Base-by-base conservation (phyloP, 2,113 vertebrate genomes). In the Brachirus orientalis region DNA sequence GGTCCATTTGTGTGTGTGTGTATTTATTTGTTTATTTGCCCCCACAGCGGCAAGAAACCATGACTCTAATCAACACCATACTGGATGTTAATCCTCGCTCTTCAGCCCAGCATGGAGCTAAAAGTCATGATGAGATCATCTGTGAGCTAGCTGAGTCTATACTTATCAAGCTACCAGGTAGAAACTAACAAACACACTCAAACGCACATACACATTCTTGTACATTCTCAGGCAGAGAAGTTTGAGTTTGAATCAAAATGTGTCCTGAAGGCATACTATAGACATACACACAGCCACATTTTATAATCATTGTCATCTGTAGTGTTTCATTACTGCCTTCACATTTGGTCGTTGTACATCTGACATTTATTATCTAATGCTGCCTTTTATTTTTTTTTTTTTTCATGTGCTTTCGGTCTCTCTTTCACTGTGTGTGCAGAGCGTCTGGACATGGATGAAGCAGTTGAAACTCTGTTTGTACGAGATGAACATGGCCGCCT, bases 51-150 rank as follows among this genome's bases (percentile, higher is more conserved):
- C 91, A 95, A 74, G 93, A 95, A 86, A 94, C 93, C 17, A 74
- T 70, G 73, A 93, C 72, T 13, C 73, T 94, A 11, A 92, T 94
- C 63, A 88, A 64, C 83, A 91, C 90, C 76, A 93, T 95, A 62
- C 77, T 95, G 77, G 91, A 93, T 46, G 88, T 95, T 9, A 92
- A 95, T 54, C 93, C 93, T 53, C 89, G 93, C 58, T 91, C 90
- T 28, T 88, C 87, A 38, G 38, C 90, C 9, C 57, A 78, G 3
- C 68, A 86, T 13, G 86, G 86, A n/a, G 93, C 90, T 17, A 95
- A 95, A 88, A 95, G 90, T 73, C 93, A 92, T 14, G 92, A 95
- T 11, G 54, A 95, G 70, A 93, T 94, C 40, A 87, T 95, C 51
- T 89, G 92, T 10, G 90, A 90, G 22, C 78, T 94, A 48, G 89